Conservation (phyloP, 1,140 invertebrate species). For the Bombus waltoni region DNA sequence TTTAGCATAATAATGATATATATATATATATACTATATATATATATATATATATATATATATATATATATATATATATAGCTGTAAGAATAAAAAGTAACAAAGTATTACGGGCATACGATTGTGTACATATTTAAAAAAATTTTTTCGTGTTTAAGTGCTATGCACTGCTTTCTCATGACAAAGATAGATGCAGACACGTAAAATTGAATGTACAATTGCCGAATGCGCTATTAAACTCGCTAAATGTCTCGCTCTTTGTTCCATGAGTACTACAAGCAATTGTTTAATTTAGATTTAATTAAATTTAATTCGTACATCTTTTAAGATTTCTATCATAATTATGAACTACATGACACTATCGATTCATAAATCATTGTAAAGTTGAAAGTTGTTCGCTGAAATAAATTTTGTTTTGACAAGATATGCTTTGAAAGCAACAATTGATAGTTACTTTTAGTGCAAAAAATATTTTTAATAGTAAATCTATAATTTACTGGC, state of each 20-base stretch:
- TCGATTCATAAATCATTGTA: constrained; percentile 22
- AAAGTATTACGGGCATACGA: constrained; percentile 51
- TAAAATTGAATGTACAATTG: constrained; percentile 19
- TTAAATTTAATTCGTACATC: background rate
- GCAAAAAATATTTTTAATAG: background rate
- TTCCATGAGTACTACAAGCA: constrained; percentile 11
- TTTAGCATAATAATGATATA: constrained; percentile 36
- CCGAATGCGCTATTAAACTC: background rate
- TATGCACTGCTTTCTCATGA: constrained; percentile 22
- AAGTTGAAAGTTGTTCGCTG: constrained; percentile 31
- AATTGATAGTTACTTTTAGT: background rate
- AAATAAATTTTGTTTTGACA: constrained; percentile 35
- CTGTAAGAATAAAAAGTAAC: constrained; percentile 30
- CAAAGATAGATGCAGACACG: constrained; percentile 9
- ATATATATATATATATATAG: too few species aligned
- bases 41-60: too few species aligned
- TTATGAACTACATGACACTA: constrained; percentile 14
- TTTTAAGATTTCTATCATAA: constrained; percentile 4
- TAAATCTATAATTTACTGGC: background rate
- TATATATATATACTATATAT: background rate
- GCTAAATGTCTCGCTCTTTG: constrained; percentile 8
- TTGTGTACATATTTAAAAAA: constrained; percentile 35
- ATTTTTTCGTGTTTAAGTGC: constrained; percentile 2
- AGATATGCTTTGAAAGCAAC: background rate
- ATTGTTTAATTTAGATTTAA: constrained; percentile 6